These are phyloP conservation scores for Baronia brevicornis DNA, from an alignment of 2,888 invertebrate genomes.

Conservation along the genomic window DNA sequence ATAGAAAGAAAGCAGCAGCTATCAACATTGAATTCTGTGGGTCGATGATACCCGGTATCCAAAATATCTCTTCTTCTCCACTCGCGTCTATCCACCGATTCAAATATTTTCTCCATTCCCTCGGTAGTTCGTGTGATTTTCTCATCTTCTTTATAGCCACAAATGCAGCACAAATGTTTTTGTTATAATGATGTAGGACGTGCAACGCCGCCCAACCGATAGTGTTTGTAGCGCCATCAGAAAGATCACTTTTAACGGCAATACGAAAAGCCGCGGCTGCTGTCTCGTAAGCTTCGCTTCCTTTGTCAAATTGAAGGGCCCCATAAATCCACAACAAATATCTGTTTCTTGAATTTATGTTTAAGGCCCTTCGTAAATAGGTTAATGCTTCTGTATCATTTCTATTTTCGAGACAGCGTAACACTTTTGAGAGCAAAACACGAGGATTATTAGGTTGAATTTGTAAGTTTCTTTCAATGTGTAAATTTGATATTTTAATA, in stretches of 20 bases:
- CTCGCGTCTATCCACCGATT: conserved; percentile 48
- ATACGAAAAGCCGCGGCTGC: conserved; percentile 54
- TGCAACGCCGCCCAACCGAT: conserved; percentile 65
- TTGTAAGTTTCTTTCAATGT: conserved; percentile 36
- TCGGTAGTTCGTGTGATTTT: conserved; percentile 45
- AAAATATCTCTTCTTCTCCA: conserved; percentile 58
- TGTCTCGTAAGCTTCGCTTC: conserved; percentile 24
- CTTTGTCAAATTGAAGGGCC: conserved; percentile 47
- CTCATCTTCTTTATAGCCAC: conserved; percentile 57
- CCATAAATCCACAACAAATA: conserved; percentile 56
- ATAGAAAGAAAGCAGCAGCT: conserved; percentile 62
- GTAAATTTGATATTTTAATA: conserved; percentile 36
- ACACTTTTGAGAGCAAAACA: conserved; percentile 41
- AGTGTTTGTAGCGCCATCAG: conserved; percentile 53
- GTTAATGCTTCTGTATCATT: conserved; percentile 38
- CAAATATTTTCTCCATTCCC: conserved; percentile 48
- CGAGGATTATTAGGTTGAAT: conserved; percentile 37
- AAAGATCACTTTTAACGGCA: conserved; percentile 50
- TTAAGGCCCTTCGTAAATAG: conserved; percentile 42
- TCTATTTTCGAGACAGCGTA: conserved; percentile 48
- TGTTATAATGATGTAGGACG: conserved; percentile 42
- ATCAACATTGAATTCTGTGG: conserved; percentile 46
- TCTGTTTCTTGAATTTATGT: conserved; percentile 40
- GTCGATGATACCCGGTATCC: conserved; percentile 43
- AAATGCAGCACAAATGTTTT: conserved; percentile 42